Evolutionary conservation across 2,888 invertebrate genomes (phyloP).

Genomic region (Zonitis immaculata): DNA sequence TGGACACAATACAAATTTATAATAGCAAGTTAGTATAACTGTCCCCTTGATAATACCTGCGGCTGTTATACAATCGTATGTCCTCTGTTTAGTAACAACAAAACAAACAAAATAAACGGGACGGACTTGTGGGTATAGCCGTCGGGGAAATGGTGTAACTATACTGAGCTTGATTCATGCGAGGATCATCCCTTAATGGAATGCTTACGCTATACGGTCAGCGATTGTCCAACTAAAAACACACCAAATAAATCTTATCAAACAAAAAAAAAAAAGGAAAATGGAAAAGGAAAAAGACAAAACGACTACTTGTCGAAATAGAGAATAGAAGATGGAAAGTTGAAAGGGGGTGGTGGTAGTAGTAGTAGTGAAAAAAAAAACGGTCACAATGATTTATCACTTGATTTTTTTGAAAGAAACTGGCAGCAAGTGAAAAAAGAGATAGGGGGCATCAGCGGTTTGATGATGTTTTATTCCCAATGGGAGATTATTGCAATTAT

Average conservation of each 20-base stretch:
- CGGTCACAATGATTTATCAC: background rate
- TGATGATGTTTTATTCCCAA: background rate
- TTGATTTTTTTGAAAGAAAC: background rate
- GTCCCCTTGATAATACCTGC: constrained; percentile 44
- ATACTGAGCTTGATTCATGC: constrained; percentile 45
- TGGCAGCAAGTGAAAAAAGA: too few relatives aligned
- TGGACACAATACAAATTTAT: constrained; percentile 40
- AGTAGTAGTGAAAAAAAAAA: background rate
- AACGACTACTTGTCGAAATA: too few relatives aligned
- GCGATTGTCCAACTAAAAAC: constrained; percentile 41
- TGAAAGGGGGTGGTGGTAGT: background rate
- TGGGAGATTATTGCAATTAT: background rate
- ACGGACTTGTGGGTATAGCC: constrained; percentile 26
- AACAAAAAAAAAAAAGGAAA: background rate
- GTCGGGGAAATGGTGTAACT: constrained; percentile 34
- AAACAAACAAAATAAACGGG: background rate
- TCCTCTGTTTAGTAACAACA: constrained; percentile 27
- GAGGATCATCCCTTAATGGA: constrained; percentile 44
- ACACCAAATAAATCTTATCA: constrained; percentile 34
- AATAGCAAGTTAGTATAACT: constrained; percentile 44
- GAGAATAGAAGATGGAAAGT: too few relatives aligned
- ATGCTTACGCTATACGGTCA: constrained; percentile 45
- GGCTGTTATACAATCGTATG: constrained; percentile 30
- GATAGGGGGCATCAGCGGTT: too few relatives aligned
- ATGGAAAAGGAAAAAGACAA: background rate